These are phyloP conservation scores for Cyclopterus lumpus DNA, from an alignment of 2,797 vertebrate species.

Conservation along the genomic window DNA sequence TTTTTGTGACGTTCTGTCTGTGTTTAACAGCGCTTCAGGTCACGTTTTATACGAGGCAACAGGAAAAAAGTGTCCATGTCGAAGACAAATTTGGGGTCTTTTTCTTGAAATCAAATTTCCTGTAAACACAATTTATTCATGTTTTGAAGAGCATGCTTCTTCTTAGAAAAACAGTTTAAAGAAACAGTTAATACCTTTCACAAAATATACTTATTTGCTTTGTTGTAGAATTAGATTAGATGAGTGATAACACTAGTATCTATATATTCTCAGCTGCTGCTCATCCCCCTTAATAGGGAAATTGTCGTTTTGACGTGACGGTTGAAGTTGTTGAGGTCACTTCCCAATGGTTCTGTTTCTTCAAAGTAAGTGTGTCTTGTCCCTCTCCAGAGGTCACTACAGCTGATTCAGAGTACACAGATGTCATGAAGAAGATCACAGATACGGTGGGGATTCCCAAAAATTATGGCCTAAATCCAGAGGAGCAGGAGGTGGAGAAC, in stretches of 20 bases:
- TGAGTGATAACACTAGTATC: too few relatives aligned
- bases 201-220: background rate
- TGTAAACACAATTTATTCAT: background rate
- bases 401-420: conserved; percentile 75
- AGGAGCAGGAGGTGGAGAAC: conserved; percentile 85
- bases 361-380: background rate
- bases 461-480: conserved; percentile 88
- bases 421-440: conserved; percentile 82
- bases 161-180: background rate
- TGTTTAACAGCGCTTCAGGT: too few relatives aligned
- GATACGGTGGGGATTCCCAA: conserved; percentile 85
- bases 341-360: background rate
- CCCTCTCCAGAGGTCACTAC: conserved; percentile 65
- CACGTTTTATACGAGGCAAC: background rate
- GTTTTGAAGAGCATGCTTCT: background rate
- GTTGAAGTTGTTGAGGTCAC: too few relatives aligned
- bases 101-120: background rate
- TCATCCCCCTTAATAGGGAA: too few relatives aligned
- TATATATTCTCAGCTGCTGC: too few relatives aligned
- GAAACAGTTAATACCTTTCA: background rate
- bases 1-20: too few relatives aligned
- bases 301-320: too few relatives aligned
- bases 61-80: background rate
- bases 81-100: background rate
- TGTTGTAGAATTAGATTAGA: too few relatives aligned